phyloP scores from a whole-genome alignment of 2,113 vertebrate species.

The Macrotis lagotis region DNA sequence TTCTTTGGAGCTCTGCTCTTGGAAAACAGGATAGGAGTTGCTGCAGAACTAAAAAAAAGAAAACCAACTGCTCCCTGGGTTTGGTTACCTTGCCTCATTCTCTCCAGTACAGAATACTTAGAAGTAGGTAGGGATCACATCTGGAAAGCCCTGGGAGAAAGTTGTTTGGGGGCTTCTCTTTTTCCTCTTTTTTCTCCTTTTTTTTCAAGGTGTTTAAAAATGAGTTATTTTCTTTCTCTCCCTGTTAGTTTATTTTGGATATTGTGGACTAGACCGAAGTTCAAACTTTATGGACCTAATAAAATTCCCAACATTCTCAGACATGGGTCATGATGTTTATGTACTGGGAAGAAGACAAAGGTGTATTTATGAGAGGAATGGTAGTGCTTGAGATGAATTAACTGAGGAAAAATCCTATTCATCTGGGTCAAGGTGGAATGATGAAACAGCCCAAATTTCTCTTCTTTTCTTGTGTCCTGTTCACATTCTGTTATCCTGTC shows the following conservation, averaged over 20 bases:
- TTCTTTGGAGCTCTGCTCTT: not conserved
- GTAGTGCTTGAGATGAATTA: constrained; percentile 76
- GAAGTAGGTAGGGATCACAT: constrained; percentile 65
- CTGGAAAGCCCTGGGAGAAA: constrained; percentile 68
- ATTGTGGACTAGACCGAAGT: constrained; percentile 80
- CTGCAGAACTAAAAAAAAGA: constrained; percentile 50
- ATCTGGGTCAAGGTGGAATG: not conserved
- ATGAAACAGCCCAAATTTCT: rapidly evolving
- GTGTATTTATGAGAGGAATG: constrained; percentile 83
- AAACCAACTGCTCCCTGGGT: not conserved
- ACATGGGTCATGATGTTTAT: constrained; percentile 85
- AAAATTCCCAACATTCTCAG: constrained; percentile 90
- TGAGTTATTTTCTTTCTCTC: constrained; percentile 80
- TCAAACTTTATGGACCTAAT: constrained; percentile 87
- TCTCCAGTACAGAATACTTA: constrained; percentile 52
- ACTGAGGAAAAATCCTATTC: constrained; percentile 45
- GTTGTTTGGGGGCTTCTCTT: constrained; percentile 69
- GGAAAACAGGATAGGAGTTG: constrained; percentile 4
- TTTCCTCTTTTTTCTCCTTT: constrained; percentile 63
- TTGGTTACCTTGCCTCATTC: constrained; percentile 37
- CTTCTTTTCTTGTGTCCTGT: constrained; percentile 6
- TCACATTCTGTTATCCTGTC: not conserved
- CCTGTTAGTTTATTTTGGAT: constrained; percentile 87
- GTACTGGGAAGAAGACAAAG: constrained; percentile 83
- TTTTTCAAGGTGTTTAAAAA: constrained; percentile 63